Conservation (phyloP, 2,113 vertebrate genomes). For the Thunnus maccoyii region DNA sequence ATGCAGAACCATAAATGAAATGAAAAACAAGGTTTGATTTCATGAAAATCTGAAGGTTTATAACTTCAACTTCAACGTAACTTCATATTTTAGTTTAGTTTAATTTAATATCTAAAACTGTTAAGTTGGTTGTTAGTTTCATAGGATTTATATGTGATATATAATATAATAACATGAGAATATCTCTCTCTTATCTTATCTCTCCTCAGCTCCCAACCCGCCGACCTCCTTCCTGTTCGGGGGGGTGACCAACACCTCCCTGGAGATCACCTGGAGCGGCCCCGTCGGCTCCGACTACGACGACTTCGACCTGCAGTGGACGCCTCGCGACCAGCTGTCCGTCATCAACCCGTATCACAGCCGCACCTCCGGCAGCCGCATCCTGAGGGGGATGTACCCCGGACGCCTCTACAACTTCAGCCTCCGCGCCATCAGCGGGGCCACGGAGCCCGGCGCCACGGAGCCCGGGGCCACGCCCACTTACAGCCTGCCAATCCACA, state of each 20-base stretch:
- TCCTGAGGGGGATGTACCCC: slow-evolving; percentile 90
- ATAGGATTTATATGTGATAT: too few species aligned
- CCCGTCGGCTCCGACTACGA: slow-evolving; percentile 92
- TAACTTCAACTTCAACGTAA: too few species aligned
- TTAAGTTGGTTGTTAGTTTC: too few species aligned
- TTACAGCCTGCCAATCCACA: slow-evolving; percentile 88
- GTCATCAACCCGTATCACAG: slow-evolving; percentile 92
- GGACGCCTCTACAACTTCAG: slow-evolving; percentile 93
- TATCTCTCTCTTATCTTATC: too few species aligned
- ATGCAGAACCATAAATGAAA: too few species aligned
- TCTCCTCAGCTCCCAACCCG: slow-evolving; percentile 87
- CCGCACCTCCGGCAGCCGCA: slow-evolving; percentile 81
- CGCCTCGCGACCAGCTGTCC: slow-evolving; percentile 88
- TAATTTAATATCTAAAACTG: too few species aligned
- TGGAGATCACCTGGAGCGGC: slow-evolving; percentile 92
- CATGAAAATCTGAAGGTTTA: too few species aligned
- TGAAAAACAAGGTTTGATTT: too few species aligned
- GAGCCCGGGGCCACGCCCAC: slow-evolving; percentile 74
- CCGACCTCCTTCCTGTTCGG: slow-evolving; percentile 89
- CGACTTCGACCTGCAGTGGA: slow-evolving; percentile 94
- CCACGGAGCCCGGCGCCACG: slow-evolving; percentile 49
- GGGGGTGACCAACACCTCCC: slow-evolving; percentile 92
- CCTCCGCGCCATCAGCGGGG: slow-evolving; percentile 89
- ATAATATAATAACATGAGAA: too few species aligned
- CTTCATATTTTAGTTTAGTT: too few species aligned